phyloP scores from a whole-genome alignment of 2,113 vertebrate species.

The Anguilla rostrata region DNA sequence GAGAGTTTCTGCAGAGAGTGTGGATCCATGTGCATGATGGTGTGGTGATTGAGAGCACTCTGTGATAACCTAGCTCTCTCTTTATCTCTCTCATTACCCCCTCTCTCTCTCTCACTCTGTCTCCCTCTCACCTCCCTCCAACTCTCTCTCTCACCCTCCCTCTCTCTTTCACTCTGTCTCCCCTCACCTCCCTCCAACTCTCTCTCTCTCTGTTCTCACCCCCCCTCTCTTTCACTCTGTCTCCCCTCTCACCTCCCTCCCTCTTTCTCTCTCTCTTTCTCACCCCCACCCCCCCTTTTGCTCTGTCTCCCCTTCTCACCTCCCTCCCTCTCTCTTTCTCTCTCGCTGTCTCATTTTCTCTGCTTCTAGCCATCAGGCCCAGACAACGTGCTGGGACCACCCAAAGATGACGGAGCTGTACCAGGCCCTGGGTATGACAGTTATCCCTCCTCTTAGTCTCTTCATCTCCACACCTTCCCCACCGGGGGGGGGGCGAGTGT shows the following conservation, averaged over 20 bases:
- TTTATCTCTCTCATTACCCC: slow-evolving; percentile 26
- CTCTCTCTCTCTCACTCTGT: too few species aligned
- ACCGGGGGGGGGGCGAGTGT: not conserved
- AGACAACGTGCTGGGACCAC: slow-evolving; percentile 84
- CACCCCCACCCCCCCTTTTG: slow-evolving; percentile 61
- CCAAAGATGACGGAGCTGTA: slow-evolving; percentile 83
- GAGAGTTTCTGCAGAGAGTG: not conserved
- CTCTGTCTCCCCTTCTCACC: slow-evolving; percentile 43
- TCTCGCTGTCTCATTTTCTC: slow-evolving; percentile 73
- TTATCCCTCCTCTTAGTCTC: not conserved
- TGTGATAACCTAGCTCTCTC: slow-evolving; percentile 62
- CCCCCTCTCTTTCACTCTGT: not conserved
- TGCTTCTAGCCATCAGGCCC: slow-evolving; percentile 74
- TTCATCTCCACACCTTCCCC: not conserved
- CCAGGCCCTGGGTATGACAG: slow-evolving; percentile 75
- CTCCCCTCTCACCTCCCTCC: slow-evolving; percentile 22
- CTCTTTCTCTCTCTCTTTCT: slow-evolving; percentile 36
- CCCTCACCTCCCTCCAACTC: too few species aligned
- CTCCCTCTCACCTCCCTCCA: too few species aligned
- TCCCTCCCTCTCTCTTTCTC: slow-evolving; percentile 48
- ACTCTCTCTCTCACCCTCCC: too few species aligned
- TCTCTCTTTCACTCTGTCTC: too few species aligned
- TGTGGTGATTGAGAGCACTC: slow-evolving; percentile 13
- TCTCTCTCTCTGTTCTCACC: too few species aligned
- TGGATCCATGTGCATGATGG: not conserved